Percentiles rank a stretch among this genome's conserved stretches.
Conservation (phyloP, 2,888 invertebrate species). For the Tridacna gigas region DNA sequence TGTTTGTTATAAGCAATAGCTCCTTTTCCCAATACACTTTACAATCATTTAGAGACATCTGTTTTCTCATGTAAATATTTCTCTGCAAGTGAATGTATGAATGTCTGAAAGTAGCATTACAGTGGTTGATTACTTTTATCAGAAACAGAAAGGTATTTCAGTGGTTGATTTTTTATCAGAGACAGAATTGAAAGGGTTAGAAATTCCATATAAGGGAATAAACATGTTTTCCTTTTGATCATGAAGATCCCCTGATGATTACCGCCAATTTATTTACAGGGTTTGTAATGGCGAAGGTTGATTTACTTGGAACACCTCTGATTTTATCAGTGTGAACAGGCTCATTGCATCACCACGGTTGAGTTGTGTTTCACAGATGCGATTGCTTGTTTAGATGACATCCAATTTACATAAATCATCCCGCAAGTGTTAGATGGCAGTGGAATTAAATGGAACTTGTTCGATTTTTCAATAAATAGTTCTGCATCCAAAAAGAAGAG, state of each 20-base stretch:
- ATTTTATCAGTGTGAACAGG: slow-evolving; percentile 18
- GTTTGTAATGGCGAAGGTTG: slow-evolving; percentile 1
- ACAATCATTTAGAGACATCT: too few species aligned
- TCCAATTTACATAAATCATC: slow-evolving; percentile 20
- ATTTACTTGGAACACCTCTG: slow-evolving; percentile 22
- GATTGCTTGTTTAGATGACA: slow-evolving; percentile 16
- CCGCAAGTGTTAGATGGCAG: neutral
- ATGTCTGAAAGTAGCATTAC: too few species aligned
- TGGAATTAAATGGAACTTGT: neutral
- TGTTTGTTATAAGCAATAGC: too few species aligned
- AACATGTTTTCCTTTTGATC: neutral
- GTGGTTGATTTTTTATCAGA: too few species aligned
- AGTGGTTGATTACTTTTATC: too few species aligned
- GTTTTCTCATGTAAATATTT: too few species aligned
- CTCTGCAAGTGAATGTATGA: too few species aligned
- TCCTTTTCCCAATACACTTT: too few species aligned
- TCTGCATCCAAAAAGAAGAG: too few species aligned
- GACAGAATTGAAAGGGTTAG: neutral
- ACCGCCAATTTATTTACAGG: slow-evolving; percentile 1
- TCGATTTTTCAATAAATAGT: neutral
- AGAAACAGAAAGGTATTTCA: too few species aligned
- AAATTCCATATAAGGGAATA: neutral
- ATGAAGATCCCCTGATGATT: neutral
- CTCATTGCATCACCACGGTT: slow-evolving; percentile 14
- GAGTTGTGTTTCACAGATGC: neutral